Evolutionary conservation across 2,888 invertebrate species (phyloP).

Genomic region (Eupithecia pulchellata): DNA sequence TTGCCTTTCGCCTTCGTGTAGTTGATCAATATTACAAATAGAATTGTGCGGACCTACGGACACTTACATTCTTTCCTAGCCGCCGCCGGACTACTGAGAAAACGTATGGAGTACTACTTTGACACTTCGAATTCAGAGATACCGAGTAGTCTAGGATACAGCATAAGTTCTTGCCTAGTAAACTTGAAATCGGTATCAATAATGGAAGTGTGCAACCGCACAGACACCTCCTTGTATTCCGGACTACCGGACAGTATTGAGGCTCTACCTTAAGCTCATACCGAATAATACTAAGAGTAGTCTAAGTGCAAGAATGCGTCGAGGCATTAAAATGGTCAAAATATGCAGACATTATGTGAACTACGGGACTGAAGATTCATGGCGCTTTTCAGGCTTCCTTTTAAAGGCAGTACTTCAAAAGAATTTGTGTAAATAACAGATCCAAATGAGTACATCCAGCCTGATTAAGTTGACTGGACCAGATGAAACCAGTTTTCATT

Average conservation of each 20-base stretch:
- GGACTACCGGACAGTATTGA: no score
- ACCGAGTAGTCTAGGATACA: not conserved
- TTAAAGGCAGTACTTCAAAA: not conserved
- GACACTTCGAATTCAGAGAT: no score
- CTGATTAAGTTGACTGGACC: not conserved
- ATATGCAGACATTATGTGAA: slow-evolving; percentile 48
- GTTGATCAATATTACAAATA: slow-evolving; percentile 81
- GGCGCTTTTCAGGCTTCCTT: slow-evolving; percentile 6
- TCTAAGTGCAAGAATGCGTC: not conserved
- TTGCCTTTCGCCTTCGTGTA: not conserved
- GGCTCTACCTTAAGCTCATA: not conserved
- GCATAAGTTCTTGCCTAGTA: not conserved
- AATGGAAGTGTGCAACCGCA: slow-evolving; percentile 81
- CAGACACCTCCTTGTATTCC: not conserved
- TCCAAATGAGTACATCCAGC: not conserved
- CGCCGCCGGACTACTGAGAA: slow-evolving; percentile 73
- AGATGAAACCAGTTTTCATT: not conserved
- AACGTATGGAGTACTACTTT: slow-evolving; percentile 22
- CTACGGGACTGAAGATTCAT: slow-evolving; percentile 48
- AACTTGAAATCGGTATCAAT: slow-evolving; percentile 66
- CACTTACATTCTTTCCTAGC: no score
- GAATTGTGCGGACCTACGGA: slow-evolving; percentile 73
- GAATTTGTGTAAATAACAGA: not conserved
- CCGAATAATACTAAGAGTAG: not conserved
- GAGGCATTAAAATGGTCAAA: not conserved